A percentile compares a stretch with the other conserved stretches of the same genome.
phyloP scores from a whole-genome alignment of 1,140 invertebrate species.

The Lepidurus couesii region DNA sequence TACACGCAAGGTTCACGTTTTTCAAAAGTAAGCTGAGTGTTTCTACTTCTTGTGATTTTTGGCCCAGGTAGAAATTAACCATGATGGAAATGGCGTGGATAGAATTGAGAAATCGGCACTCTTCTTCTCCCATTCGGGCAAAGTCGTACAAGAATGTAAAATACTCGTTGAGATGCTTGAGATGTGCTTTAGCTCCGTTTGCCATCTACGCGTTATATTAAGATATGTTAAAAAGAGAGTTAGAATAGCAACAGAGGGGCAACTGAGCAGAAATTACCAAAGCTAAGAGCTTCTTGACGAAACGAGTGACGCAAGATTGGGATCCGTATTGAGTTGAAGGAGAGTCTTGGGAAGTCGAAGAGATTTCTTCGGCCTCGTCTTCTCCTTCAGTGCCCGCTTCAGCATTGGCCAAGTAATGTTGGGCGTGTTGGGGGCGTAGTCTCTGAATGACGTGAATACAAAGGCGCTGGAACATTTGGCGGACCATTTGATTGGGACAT shows the following conservation, averaged over 20 bases:
- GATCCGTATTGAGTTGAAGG: slow-evolving; percentile 62
- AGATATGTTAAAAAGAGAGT: slow-evolving; percentile 23
- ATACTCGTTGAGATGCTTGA: slow-evolving; percentile 84
- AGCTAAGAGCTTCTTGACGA: slow-evolving; percentile 80
- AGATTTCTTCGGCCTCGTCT: not conserved
- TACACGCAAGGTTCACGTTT: not conserved
- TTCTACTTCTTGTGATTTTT: slow-evolving; percentile 57
- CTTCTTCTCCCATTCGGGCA: slow-evolving; percentile 89
- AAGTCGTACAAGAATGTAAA: slow-evolving; percentile 88
- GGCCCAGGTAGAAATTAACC: slow-evolving; percentile 84
- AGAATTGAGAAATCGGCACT: slow-evolving; percentile 76
- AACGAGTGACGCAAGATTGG: slow-evolving; percentile 82
- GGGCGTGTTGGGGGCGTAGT: slow-evolving; percentile 49
- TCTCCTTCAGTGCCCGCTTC: not conserved
- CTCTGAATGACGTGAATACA: slow-evolving; percentile 90
- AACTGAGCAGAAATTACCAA: slow-evolving; percentile 53
- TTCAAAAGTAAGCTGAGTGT: slow-evolving; percentile 26
- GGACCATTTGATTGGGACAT: slow-evolving; percentile 91
- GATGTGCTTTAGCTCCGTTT: slow-evolving; percentile 74
- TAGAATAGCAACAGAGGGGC: not conserved
- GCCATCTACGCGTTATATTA: slow-evolving; percentile 57
- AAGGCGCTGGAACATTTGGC: slow-evolving; percentile 87
- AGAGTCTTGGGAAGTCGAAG: slow-evolving; percentile 48
- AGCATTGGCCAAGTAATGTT: not conserved
- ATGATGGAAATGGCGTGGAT: slow-evolving; percentile 82